Evolutionary conservation across 2,113 vertebrate species (phyloP), one percentile per base, ranked within the genome.

Genomic region (Phylloscopus whistleri): DNA sequence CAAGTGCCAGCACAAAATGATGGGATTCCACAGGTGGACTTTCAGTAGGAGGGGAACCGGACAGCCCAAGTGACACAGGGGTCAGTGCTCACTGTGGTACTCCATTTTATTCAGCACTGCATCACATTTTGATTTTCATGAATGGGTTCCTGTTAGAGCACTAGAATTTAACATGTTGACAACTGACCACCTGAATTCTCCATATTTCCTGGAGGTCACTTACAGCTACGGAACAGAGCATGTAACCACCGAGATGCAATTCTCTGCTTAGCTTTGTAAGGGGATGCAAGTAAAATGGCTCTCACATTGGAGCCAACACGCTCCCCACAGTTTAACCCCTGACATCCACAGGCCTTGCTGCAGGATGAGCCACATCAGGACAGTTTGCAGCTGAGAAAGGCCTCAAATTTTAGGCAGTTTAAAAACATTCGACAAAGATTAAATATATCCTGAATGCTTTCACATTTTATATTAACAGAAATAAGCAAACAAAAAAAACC

Each of bases 191-290:
- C 44, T 43, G 51, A 49, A 73, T 72, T 69, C 24, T 15, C 27
- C 0, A 0, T 39, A 11, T 43, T 76, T 76, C 62, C 63, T 8
- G 1, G 13, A 52, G 30, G 31, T 22, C 4, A 1, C 51, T 77
- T 3, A 2, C 48, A 74, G n/a, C n/a, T 28, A 10, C 3, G 19
- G 79, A 62, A 44, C 37, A 68, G 49, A 44, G 53, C 35, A 19
- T 0, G 19, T 5, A 67, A 63, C 4, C 60, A 66, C 27, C 0
- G 0, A 39, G 31, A 52, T 0, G 1, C 23, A 60, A 18, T n/a
- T 5, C 55, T 33, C 59, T 68, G 33, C 35, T 28, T 23, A 12
- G 15, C 35, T 90, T 80, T 62, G 26, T 39, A 49, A 69, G 0
- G 0, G 0, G 1, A 26, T 20, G 21, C 26, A 46, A 46, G 39